Evolutionary conservation across 2,888 invertebrate genomes (phyloP).

Genomic region (Drosophila mayaguana): DNA sequence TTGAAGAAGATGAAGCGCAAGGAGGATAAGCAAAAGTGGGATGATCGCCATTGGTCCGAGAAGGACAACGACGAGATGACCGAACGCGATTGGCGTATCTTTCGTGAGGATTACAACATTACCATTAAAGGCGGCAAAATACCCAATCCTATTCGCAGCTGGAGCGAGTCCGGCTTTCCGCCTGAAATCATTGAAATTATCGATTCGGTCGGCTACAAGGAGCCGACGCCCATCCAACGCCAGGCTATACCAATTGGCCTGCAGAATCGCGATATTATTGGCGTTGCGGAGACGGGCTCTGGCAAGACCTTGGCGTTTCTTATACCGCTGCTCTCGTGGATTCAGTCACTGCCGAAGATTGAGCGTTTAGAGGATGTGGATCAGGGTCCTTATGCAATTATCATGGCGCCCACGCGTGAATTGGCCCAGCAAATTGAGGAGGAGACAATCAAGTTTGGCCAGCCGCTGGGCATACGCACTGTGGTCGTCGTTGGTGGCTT

Average conservation of each 20-base stretch:
- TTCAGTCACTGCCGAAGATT: conserved; percentile 98
- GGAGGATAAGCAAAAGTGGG: conserved; percentile 99
- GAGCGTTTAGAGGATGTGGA: conserved; percentile 95
- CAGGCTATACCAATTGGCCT: conserved; percentile 99
- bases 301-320: conserved; percentile 99
- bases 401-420: conserved; percentile 99
- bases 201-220: conserved; percentile 97
- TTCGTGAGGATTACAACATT: conserved; percentile 99
- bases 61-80: conserved; percentile 98
- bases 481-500: conserved; percentile 99
- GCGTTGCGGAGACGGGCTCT: conserved; percentile 99
- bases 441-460: conserved; percentile 98
- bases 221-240: conserved; percentile 99
- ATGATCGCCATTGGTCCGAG: conserved; percentile 99
- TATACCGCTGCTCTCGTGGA: conserved; percentile 98
- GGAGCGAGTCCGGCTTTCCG: conserved; percentile 97
- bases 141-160: conserved; percentile 97
- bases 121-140: conserved; percentile 98
- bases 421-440: conserved; percentile 99
- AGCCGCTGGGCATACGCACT: conserved; percentile 95
- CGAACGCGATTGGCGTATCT: conserved; percentile 99
- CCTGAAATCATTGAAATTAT: conserved; percentile 97
- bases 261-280: conserved; percentile 98
- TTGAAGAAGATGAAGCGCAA: conserved; percentile 96
- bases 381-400: conserved; percentile 99